Base-by-base conservation (phyloP, 2,888 invertebrate genomes). In the Drosophila prostipennis region DNA sequence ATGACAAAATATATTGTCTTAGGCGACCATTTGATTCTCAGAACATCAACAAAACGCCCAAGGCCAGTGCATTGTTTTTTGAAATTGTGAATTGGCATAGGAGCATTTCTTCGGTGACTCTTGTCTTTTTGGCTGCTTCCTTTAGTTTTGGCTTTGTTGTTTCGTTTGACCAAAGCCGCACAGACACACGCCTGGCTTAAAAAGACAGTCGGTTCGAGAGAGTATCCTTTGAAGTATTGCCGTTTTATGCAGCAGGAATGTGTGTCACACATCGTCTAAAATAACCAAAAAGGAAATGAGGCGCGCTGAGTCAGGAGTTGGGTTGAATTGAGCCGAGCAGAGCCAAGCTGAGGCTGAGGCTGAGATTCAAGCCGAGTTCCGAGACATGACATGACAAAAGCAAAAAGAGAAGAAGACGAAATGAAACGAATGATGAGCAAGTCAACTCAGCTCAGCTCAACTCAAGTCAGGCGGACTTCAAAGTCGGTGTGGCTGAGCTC, bases 311-410 rank as follows among this genome's bases (percentile, higher is more conserved):
- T 26, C 45, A 45, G 45, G 45, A 45, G 45, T 5, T 45, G 45
- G 8, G n/a, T 14, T n/a, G 29, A 48, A 52, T 63, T 61, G 71
- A 59, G 46, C 23, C 56, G 19, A 52, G 65, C 37, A 58, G 71
- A 59, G 46, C 23, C 56, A 16, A 52, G 65, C 37, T 37, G 29
- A 29, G 29, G 29, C 23, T 23, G 23, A 51, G 59, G 74, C 64
- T 67, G 76, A 76, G 81, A 72, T 80, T 83, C 84, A 88, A 78
- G 80, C 78, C 77, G 82, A 54, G 69, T 77, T 70, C 56, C 65
- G 60, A 60, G 57, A 61, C 55, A 56, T 83, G 81, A 88, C 87
- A 78, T 80, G 87, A 88, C 89, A 88, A 88, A 87, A 77, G 82
- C 70, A 68, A 68, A 72, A 63, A 48, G 39, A 43, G 16, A 32